Evolutionary conservation across 1,140 invertebrate genomes (phyloP).

Genomic region (Sipha flava): DNA sequence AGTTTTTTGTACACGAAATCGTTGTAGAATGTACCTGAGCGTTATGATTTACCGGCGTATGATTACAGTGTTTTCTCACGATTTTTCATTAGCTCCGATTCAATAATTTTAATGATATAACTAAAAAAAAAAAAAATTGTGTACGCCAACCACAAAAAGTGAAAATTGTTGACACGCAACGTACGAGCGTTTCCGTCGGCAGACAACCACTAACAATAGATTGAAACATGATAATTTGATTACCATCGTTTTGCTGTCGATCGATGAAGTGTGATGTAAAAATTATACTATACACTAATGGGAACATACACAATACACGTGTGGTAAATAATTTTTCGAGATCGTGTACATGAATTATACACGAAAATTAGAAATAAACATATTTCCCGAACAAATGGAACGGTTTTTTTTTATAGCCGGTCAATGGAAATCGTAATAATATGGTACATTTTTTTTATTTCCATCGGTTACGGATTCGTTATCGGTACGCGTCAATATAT

Average conservation of each 20-base stretch:
- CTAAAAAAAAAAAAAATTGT: neutral
- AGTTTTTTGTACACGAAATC: too few species aligned
- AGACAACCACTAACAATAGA: neutral
- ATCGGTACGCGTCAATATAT: too few species aligned
- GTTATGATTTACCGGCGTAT: too few species aligned
- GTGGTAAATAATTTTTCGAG: neutral
- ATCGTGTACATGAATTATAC: neutral
- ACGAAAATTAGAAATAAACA: neutral
- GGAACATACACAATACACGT: too few species aligned
- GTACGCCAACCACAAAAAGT: neutral
- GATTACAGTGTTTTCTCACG: too few species aligned
- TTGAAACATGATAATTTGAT: neutral
- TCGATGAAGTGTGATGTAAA: slow-evolving; percentile 19
- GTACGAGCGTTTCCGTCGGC: neutral
- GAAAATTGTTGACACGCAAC: neutral
- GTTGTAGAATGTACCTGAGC: too few species aligned
- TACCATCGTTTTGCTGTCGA: neutral
- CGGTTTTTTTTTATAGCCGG: neutral
- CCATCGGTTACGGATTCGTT: neutral
- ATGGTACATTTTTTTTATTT: neutral
- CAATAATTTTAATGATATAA: too few species aligned
- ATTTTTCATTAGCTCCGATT: too few species aligned
- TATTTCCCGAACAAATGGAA: neutral
- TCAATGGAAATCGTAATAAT: neutral
- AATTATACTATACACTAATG: neutral